Evolutionary conservation across 2,888 invertebrate genomes (phyloP).

Genomic region (Dynastes grantii): DNA sequence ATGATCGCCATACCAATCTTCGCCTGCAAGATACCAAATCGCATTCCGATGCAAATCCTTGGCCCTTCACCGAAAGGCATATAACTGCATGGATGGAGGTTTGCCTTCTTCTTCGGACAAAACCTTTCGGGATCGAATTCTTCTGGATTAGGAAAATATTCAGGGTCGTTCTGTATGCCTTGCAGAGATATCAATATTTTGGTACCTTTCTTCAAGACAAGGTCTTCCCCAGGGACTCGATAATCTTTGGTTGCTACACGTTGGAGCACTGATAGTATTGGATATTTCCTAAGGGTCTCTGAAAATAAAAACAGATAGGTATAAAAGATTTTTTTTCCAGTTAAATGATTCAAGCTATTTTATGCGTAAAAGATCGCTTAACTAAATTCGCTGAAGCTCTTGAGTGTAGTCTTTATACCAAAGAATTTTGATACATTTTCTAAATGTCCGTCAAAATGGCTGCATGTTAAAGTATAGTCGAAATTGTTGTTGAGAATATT

Average conservation of each 20-base stretch:
- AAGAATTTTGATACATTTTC: no score
- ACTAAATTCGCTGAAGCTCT: no score
- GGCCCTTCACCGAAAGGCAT: conserved; percentile 49
- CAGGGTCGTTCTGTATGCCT: conserved; percentile 43
- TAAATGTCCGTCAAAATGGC: no score
- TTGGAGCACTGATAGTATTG: conserved; percentile 16
- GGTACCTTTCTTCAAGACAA: conserved; percentile 36
- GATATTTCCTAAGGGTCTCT: conserved; percentile 48
- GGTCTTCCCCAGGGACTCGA: conserved; percentile 5
- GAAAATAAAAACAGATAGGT: neutral
- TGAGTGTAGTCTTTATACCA: no score
- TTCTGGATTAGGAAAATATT: conserved; percentile 42
- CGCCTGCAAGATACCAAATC: conserved; percentile 47
- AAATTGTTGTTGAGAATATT: no score
- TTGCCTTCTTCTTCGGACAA: conserved; percentile 26
- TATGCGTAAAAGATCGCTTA: neutral
- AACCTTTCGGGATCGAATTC: conserved; percentile 47
- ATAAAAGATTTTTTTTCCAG: no score
- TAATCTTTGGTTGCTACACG: conserved; percentile 35
- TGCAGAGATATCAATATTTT: conserved; percentile 28
- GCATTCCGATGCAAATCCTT: conserved; percentile 44
- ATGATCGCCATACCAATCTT: conserved; percentile 46
- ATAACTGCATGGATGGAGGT: conserved; percentile 27
- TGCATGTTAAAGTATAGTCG: no score
- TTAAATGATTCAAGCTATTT: neutral